A percentile compares a stretch with the other conserved stretches of the same genome.
These are phyloP conservation scores for Trypoxylon attenuatum DNA, from an alignment of 2,888 invertebrate species.

Conservation along the genomic window DNA sequence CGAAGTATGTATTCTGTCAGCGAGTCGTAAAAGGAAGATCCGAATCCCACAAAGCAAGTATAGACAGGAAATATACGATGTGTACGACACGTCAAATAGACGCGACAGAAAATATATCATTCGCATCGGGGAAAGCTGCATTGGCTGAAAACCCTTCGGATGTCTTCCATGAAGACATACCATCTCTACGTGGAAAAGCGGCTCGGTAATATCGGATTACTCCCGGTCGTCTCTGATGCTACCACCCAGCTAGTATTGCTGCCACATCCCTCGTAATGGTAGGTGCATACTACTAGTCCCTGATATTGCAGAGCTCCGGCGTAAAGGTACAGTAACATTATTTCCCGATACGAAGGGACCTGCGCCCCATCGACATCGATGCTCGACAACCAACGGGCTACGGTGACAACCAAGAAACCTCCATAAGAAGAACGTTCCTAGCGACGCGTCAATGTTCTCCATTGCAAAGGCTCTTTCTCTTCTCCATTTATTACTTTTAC, in stretches of 20 bases:
- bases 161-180: slow-evolving; percentile 39
- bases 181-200: slow-evolving; percentile 55
- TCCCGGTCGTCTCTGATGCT: slow-evolving; percentile 47
- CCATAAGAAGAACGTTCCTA: background rate
- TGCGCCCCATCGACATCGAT: slow-evolving; percentile 46
- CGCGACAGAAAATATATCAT: slow-evolving; percentile 31
- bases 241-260: slow-evolving; percentile 32
- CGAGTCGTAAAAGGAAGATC: background rate
- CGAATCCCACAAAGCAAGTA: background rate
- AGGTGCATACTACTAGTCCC: slow-evolving; percentile 20
- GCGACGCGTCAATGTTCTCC: slow-evolving; percentile 2
- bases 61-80: slow-evolving; percentile 6
- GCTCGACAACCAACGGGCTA: slow-evolving; percentile 33
- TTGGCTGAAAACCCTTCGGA: slow-evolving; percentile 46
- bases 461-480: background rate
- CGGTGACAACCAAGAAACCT: background rate
- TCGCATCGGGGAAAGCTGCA: slow-evolving; percentile 27
- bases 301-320: slow-evolving; percentile 32
- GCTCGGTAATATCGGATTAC: slow-evolving; percentile 70
- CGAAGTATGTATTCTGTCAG: too few species aligned
- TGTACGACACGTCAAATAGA: slow-evolving; percentile 17
- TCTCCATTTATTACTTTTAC: background rate
- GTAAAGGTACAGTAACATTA: slow-evolving; percentile 44
- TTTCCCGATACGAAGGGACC: slow-evolving; percentile 44
- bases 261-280: slow-evolving; percentile 40